Evolutionary conservation across 2,888 invertebrate species (phyloP), one percentile per base, ranked within the genome.

Genomic region (Germaria angustata): DNA sequence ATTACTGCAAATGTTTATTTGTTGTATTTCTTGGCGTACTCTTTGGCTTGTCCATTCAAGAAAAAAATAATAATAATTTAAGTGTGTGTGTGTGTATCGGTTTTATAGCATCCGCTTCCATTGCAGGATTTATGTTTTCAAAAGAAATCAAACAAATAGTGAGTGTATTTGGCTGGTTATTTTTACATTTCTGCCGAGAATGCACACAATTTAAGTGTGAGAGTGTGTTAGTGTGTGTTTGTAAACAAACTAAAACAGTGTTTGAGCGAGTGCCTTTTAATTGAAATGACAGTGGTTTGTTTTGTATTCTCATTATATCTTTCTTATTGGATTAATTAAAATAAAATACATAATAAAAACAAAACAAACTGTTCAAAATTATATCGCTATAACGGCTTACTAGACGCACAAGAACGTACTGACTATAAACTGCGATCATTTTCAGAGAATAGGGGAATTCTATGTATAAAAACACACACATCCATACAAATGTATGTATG

Each of bases 101-200:
- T 22, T 46, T 22, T 34, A 17, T 9, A 59, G 63, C 78, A 78
- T 81, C 73, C 81, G 78, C 79, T 71, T 79, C 71, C 61, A 53
- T 69, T 79, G 71, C 79, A 82, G 82, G 82, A 82, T 79, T 79
- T 82, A 79, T 76, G 71, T 76, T 71, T 79, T 75, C 39, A 17
- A 57, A 34, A 75, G 59, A 65, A 65, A 72, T 22, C 6, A 69
- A 78, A 17, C 53, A 28, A 51, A 51, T 13, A 28, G 22, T 39
- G 22, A 28, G 28, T 53, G 13, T 17, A 15, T n/a, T 46, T 17
- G 6, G 44, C 28, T 28, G 3, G 11, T 61, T 36, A 36, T 53
- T 34, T 36, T 44, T 28, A 28, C 28, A 46, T 49, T 66, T 65
- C 9, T 41, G 49, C 39, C 20, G n/a, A 57, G 44, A 34, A 22